Evolutionary conservation across 2,113 vertebrate species (phyloP).

Genomic region (Circaetus cinerascens): DNA sequence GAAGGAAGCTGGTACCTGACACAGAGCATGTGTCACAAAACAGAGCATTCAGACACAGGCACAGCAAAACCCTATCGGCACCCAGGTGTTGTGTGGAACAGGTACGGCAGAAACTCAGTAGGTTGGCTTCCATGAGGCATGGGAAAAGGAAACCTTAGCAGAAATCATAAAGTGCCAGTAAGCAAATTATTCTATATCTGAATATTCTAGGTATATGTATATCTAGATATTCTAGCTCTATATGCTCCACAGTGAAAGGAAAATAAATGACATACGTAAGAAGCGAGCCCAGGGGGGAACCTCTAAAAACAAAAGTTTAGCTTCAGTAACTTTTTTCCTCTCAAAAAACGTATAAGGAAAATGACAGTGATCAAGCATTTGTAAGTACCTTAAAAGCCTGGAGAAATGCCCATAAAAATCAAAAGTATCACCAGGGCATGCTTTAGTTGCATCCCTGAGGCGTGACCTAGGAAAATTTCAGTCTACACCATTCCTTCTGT

Average conservation of each 20-base stretch:
- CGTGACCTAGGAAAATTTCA: not conserved
- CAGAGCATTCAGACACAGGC: not conserved
- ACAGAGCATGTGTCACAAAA: not conserved
- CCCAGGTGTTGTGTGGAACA: not conserved
- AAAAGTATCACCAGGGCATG: not conserved
- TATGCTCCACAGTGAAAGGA: not conserved
- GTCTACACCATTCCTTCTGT: not conserved
- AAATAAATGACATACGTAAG: not conserved
- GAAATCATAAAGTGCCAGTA: not conserved
- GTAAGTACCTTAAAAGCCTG: not conserved
- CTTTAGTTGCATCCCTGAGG: not conserved
- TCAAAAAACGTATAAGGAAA: not conserved
- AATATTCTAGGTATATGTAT: not conserved
- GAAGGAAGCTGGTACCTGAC: not conserved
- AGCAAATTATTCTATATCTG: not conserved
- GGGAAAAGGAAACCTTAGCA: not conserved
- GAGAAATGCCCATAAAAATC: not conserved
- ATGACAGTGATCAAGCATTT: not conserved
- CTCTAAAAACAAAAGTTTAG: not conserved
- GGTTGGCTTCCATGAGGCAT: not conserved
- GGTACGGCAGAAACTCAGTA: not conserved
- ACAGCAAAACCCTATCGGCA: not conserved
- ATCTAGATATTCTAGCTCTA: not conserved
- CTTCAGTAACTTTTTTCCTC: not conserved
- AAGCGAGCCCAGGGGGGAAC: not conserved